phyloP scores from a whole-genome alignment of 2,797 vertebrate genomes.

The Threskiornis aethiopicus region DNA sequence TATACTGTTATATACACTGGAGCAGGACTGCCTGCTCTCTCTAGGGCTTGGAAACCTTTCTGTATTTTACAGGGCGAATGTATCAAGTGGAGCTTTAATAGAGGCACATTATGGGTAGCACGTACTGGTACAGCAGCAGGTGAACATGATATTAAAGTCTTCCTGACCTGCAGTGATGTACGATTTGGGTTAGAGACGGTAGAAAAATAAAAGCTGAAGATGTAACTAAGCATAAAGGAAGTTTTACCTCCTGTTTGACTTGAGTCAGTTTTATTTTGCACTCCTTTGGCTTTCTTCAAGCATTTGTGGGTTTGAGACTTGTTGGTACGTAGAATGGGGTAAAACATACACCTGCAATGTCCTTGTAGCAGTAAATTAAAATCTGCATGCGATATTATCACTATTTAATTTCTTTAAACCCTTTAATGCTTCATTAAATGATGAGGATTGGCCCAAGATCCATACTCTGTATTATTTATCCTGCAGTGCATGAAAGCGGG shows the following conservation, averaged over 20 bases:
- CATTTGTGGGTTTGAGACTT: neutral
- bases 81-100: neutral
- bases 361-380: neutral
- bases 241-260: neutral
- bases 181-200: rapidly evolving
- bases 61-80: neutral
- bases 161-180: rapidly evolving
- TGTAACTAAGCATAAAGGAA: neutral
- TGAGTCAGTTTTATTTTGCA: neutral
- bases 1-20: rapidly evolving
- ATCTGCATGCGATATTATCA: neutral
- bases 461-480: neutral
- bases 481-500: neutral
- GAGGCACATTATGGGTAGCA: neutral
- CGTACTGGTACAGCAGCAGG: neutral
- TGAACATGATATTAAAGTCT: neutral
- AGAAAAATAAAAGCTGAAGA: neutral
- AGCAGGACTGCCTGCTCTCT: neutral
- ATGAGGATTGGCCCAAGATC: neutral
- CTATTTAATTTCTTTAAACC: neutral
- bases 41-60: neutral
- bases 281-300: neutral
- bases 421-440: neutral
- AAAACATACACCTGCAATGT: neutral
- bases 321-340: neutral